These are phyloP conservation scores for Meandrusa payeni DNA, from an alignment of 2,888 invertebrate species.

Conservation along the genomic window DNA sequence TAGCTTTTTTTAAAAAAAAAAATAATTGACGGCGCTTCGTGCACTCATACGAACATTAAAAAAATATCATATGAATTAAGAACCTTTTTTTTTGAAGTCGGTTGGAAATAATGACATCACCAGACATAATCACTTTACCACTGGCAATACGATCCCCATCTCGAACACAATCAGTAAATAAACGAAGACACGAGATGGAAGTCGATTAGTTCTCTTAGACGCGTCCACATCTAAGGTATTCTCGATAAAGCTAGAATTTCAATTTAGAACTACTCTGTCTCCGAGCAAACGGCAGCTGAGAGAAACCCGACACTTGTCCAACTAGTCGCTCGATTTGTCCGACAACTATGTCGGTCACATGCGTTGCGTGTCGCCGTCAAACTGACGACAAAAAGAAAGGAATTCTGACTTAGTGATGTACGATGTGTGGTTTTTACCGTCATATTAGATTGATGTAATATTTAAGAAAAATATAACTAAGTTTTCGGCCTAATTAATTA, in stretches of 20 bases:
- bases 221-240: constrained; percentile 20
- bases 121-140: too few relatives aligned
- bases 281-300: constrained; percentile 25
- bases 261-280: constrained; percentile 27
- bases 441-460: too few relatives aligned
- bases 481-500: too few relatives aligned
- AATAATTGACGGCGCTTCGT: too few relatives aligned
- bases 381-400: constrained; percentile 23
- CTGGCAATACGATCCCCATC: too few relatives aligned
- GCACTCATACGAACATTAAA: too few relatives aligned
- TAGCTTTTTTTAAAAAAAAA: too few relatives aligned
- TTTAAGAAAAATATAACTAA: too few relatives aligned
- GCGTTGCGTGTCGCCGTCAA: constrained; percentile 25
- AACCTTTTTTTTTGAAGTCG: too few relatives aligned
- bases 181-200: neutral
- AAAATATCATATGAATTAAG: too few relatives aligned
- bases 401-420: constrained; percentile 13
- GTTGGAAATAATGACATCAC: too few relatives aligned
- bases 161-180: too few relatives aligned
- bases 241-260: constrained; percentile 23
- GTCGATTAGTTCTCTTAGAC: constrained; percentile 18
- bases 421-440: constrained; percentile 12
- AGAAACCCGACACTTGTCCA: constrained; percentile 40
- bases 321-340: constrained; percentile 52
- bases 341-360: constrained; percentile 44